A percentile compares a stretch with the other conserved stretches of the same genome.
Evolutionary conservation across 2,113 vertebrate genomes (phyloP).

Genomic region (Podarcis muralis): DNA sequence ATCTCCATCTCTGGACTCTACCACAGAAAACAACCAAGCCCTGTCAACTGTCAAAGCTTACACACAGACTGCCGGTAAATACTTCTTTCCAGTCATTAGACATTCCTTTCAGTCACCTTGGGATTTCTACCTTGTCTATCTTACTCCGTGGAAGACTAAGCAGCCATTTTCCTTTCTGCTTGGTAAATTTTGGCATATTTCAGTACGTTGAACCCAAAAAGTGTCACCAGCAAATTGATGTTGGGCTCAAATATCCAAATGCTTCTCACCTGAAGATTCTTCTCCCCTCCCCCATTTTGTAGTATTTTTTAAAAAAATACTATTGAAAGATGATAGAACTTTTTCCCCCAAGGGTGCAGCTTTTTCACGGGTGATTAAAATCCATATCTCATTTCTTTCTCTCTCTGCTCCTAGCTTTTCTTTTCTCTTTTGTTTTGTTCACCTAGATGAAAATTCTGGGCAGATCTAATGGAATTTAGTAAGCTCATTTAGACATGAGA

Average conservation of each 20-base stretch:
- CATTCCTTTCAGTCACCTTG: conserved; percentile 89
- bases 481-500: conserved; percentile 20
- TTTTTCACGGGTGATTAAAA: not conserved
- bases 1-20: not conserved
- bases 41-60: conserved; percentile 89
- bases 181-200: not conserved
- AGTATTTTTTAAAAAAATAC: not conserved
- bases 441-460: conserved; percentile 17
- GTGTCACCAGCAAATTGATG: not conserved
- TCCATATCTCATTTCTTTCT: not conserved
- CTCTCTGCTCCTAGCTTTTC: not conserved
- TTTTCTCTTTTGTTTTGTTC: not conserved
- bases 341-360: not conserved
- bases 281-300: no score
- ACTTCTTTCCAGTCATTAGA: conserved; percentile 93
- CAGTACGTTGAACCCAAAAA: not conserved
- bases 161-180: not conserved
- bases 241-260: not conserved
- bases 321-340: not conserved
- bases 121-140: conserved; percentile 91
- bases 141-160: conserved; percentile 72
- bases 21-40: conserved; percentile 80
- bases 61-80: conserved; percentile 88
- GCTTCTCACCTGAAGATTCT: not conserved
- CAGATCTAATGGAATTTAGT: conserved; percentile 13